Base-by-base conservation (phyloP, 2,888 invertebrate species). In the Oscheius onirici region DNA sequence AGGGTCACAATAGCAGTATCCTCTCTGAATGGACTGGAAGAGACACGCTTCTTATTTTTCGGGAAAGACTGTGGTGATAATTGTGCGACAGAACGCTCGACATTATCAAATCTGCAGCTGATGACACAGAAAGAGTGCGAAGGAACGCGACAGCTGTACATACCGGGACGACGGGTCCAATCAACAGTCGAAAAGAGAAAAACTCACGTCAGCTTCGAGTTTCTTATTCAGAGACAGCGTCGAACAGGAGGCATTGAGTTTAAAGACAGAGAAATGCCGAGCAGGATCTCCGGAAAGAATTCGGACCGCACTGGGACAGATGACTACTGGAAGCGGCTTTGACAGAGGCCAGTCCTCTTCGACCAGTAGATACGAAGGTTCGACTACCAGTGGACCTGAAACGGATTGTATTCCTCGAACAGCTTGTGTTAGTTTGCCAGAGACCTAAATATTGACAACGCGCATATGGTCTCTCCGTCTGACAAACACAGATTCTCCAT, bases 181-280 rank as follows among this genome's bases (percentile, higher is more conserved):
- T 13, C 26, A 20, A n/a, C 34, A 26, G 24, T 43, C 55, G 46
- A 57, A 40, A 3, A 10, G 55, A 34, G 58, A 43, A 28, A 58
- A 17, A 81, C 82, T 73, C 66, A 84, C 84, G 74, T 86, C 86
- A 1, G 84, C 85, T 71, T 86, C 86, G 15, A 86, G 54, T 3
- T 69, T 69, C 52, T 74, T 71, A 24, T 76, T 78, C 43, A 85
- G 71, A 26, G 71, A 73, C 40, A 86, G 71, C 1, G 81, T 81
- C 10, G 76, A 70, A 69, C 86, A 86, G 3, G 79, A 79, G 1
- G 74, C 76, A 68, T 85, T 84, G 43, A 78, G 65, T 34, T 73
- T 76, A 17, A 74, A 73, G 20, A 85, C 69, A 15, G 65, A 61
- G 71, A 85, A 85, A 40, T 72, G 75, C 15, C 70, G 69, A 11